These are phyloP conservation scores for Phocoena sinus DNA, from an alignment of 2,113 vertebrate genomes.

Conservation along the genomic window DNA sequence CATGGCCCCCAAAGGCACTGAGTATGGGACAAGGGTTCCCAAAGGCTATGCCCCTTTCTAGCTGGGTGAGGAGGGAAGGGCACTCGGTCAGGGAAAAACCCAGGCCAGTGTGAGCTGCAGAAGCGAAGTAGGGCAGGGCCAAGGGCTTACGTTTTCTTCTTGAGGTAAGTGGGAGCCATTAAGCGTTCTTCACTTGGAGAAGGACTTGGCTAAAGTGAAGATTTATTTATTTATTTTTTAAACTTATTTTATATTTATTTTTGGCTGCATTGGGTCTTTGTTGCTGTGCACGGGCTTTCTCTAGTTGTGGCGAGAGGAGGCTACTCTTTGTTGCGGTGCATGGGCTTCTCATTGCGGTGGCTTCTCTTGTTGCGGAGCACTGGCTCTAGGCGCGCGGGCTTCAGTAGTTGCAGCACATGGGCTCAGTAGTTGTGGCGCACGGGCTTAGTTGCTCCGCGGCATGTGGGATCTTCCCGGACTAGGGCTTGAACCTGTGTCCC, in stretches of 20 bases:
- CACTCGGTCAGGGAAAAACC: background rate
- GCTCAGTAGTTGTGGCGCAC: too few relatives aligned
- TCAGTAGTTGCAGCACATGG: too few relatives aligned
- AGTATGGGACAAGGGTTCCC: background rate
- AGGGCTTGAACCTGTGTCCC: too few relatives aligned
- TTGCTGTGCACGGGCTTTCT: too few relatives aligned
- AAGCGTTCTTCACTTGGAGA: background rate
- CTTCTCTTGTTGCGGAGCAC: too few relatives aligned
- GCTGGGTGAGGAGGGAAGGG: background rate
- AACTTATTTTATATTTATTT: too few relatives aligned
- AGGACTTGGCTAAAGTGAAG: background rate
- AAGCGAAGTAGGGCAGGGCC: background rate
- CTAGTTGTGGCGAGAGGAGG: too few relatives aligned
- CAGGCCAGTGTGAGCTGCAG: background rate
- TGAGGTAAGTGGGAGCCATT: background rate
- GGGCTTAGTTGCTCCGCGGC: too few relatives aligned
- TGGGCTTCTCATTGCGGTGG: too few relatives aligned
- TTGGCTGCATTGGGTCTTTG: too few relatives aligned
- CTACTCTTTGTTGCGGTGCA: accelerated
- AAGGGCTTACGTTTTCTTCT: background rate
- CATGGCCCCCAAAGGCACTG: background rate
- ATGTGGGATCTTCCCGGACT: too few relatives aligned
- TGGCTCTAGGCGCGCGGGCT: too few relatives aligned
- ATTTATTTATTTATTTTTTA: background rate
- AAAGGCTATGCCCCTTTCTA: background rate